phyloP scores from a whole-genome alignment of 2,797 vertebrate species.

The Streptopelia turtur region DNA sequence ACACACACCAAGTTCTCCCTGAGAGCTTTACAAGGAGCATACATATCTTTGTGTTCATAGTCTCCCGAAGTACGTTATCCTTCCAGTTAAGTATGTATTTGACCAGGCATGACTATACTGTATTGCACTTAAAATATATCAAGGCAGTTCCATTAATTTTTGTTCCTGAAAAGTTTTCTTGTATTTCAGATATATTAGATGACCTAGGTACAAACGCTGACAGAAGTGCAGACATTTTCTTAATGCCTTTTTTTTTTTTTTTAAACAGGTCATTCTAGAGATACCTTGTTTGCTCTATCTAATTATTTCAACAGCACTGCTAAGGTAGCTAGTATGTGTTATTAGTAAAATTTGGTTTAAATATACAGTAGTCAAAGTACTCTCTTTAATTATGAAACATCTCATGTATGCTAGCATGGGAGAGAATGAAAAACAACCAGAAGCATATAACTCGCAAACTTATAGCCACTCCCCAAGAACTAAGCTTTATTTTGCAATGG shows the following conservation, averaged over 20 bases:
- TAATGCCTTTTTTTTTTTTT: neutral
- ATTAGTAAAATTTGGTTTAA: neutral
- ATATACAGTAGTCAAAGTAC: neutral
- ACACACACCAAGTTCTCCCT: neutral
- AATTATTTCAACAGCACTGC: neutral
- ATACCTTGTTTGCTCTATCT: neutral
- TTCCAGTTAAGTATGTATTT: neutral
- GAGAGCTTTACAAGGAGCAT: neutral
- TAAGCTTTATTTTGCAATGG: neutral
- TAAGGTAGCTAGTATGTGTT: neutral
- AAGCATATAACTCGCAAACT: neutral
- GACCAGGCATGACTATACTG: neutral
- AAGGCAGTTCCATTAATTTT: neutral
- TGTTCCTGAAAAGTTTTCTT: neutral
- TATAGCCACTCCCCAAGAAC: neutral
- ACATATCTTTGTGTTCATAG: neutral
- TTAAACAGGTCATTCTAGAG: neutral
- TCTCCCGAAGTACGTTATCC: neutral
- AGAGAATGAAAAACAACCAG: neutral
- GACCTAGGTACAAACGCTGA: neutral
- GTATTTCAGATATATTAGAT: neutral
- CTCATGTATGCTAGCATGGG: neutral
- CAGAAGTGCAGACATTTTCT: neutral
- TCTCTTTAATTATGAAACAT: neutral
- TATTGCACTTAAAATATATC: neutral